Evolutionary conservation across 2,797 vertebrate genomes (phyloP).

Genomic region (Basileuterus tristriatus): DNA sequence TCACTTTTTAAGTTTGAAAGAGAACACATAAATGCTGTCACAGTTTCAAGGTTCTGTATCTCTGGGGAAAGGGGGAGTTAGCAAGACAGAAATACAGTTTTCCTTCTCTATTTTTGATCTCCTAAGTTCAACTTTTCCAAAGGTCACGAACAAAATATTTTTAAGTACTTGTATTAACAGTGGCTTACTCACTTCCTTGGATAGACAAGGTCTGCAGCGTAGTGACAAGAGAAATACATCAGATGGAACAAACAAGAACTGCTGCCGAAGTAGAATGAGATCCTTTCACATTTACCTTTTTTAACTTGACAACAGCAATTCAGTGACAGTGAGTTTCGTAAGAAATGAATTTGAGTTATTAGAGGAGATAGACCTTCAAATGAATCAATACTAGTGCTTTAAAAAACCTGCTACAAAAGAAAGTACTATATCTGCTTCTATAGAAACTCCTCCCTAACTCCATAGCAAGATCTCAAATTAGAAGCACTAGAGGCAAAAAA

Average conservation of each 20-base stretch:
- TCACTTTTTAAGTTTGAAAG: neutral
- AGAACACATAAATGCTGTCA: neutral
- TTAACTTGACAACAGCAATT: neutral
- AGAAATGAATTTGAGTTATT: neutral
- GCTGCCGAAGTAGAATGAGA: neutral
- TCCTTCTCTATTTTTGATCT: neutral
- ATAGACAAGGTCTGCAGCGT: neutral
- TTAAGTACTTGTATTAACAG: neutral
- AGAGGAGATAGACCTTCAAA: neutral
- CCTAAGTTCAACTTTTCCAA: neutral
- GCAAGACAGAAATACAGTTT: neutral
- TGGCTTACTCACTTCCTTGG: neutral
- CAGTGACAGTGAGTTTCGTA: neutral
- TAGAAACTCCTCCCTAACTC: neutral
- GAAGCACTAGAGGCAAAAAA: neutral
- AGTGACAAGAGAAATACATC: neutral
- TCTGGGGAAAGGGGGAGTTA: neutral
- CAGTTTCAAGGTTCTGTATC: neutral
- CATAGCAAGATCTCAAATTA: neutral
- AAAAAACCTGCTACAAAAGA: neutral
- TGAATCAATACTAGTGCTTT: neutral
- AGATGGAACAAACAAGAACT: conserved; percentile 1
- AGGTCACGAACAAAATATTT: neutral
- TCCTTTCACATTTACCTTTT: neutral
- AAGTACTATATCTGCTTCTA: neutral